These are phyloP conservation scores for Pimephales promelas DNA, from an alignment of 2,113 vertebrate species.

Conservation along the genomic window DNA sequence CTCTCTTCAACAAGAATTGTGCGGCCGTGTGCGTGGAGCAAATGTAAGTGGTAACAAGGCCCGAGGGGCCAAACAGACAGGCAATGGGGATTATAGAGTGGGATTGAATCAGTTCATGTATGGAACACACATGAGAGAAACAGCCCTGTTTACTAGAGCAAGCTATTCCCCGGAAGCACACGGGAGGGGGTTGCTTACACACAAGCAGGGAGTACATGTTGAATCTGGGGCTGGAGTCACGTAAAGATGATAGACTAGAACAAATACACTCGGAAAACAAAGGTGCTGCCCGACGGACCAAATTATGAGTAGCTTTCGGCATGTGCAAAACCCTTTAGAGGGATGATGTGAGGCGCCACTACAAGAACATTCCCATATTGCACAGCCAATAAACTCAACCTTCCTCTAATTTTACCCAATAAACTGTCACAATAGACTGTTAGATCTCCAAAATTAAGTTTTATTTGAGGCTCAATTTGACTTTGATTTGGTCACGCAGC, in stretches of 20 bases:
- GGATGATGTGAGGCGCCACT: not conserved
- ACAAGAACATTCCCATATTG: constrained; percentile 17
- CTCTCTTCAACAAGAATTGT: constrained; percentile 25
- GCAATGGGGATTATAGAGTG: constrained; percentile 1
- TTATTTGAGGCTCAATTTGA: not conserved
- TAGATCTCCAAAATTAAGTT: constrained; percentile 8
- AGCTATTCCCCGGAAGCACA: not conserved
- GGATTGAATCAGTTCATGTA: constrained; percentile 15
- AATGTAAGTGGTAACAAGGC: constrained; percentile 54
- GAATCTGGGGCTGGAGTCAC: not conserved
- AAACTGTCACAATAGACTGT: constrained; percentile 12
- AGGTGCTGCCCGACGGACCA: not conserved
- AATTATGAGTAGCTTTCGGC: not conserved
- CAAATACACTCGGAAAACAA: not conserved
- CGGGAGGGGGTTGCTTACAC: not conserved
- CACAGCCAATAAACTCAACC: constrained; percentile 13
- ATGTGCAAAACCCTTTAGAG: not conserved
- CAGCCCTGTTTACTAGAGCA: not conserved
- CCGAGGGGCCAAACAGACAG: constrained; percentile 35
- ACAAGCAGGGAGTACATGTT: not conserved
- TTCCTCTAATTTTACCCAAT: constrained; percentile 18
- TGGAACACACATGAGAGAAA: constrained; percentile 5
- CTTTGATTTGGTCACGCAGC: not conserved
- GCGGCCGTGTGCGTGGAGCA: not conserved
- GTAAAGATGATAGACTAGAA: not conserved